Conservation (phyloP, 1,140 invertebrate species). For the Fopius arisanus region DNA sequence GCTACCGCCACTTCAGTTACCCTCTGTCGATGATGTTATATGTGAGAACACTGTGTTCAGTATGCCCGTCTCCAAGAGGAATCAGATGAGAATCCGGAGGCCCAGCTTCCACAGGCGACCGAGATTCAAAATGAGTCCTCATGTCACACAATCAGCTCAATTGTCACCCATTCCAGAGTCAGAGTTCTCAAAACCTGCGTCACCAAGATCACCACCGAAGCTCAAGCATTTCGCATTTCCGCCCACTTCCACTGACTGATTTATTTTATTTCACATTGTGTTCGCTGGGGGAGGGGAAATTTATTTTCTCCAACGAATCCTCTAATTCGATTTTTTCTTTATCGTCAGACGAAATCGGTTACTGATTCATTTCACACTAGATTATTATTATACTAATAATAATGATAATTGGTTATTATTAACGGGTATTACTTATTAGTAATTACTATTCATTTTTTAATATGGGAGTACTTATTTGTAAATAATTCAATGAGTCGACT, state of each 20-base stretch:
- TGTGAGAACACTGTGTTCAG: conserved; percentile 20
- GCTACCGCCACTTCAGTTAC: conserved; percentile 33
- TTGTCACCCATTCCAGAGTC: conserved; percentile 77
- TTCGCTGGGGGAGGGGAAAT: not conserved
- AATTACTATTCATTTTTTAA: too few species aligned
- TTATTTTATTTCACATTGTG: not conserved
- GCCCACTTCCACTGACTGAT: conserved; percentile 36
- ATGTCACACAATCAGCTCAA: conserved; percentile 64
- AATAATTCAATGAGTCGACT: too few species aligned
- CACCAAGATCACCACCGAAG: conserved; percentile 67
- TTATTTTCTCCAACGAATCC: too few species aligned
- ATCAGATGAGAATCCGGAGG: conserved; percentile 47
- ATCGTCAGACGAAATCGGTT: too few species aligned
- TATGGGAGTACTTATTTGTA: too few species aligned
- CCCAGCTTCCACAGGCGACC: conserved; percentile 51
- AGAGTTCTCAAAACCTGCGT: conserved; percentile 76
- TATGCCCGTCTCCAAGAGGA: conserved; percentile 41
- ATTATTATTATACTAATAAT: too few species aligned
- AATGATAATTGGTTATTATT: too few species aligned
- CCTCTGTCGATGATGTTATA: conserved; percentile 7
- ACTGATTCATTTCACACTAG: too few species aligned
- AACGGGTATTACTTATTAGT: too few species aligned
- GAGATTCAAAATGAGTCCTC: conserved; percentile 54
- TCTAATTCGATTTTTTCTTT: too few species aligned
- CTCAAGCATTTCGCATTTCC: conserved; percentile 51